A percentile compares a stretch with the other conserved stretches of the same genome.
These are phyloP conservation scores for Eupristina koningsbergeri DNA, from an alignment of 1,140 invertebrate species.

Conservation along the genomic window DNA sequence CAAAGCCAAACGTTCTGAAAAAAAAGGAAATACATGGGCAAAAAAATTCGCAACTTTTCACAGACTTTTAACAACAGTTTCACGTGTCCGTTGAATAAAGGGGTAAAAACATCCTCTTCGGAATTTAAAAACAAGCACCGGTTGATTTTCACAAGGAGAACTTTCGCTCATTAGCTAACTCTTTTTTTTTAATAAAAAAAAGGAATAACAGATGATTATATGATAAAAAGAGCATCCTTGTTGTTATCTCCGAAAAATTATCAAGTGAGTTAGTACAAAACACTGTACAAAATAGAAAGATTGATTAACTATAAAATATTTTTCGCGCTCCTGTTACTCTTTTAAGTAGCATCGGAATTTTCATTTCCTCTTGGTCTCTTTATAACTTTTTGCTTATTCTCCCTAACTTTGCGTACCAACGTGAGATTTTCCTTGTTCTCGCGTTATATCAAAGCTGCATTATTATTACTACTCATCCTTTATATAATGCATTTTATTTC, in stretches of 20 bases:
- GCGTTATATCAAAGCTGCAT: neutral
- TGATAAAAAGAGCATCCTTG: too few relatives aligned
- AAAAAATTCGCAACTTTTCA: too few relatives aligned
- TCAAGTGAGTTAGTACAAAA: too few relatives aligned
- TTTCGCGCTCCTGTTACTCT: neutral
- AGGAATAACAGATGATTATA: too few relatives aligned
- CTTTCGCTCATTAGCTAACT: too few relatives aligned
- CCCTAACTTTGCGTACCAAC: neutral
- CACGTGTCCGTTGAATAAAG: neutral
- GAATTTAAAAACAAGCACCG: neutral
- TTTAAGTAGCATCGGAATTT: constrained; percentile 24
- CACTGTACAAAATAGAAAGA: constrained; percentile 27
- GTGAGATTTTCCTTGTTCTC: neutral
- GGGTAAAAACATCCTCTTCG: neutral
- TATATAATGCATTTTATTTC: too few relatives aligned
- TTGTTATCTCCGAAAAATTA: neutral
- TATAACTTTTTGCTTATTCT: neutral
- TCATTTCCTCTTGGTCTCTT: neutral
- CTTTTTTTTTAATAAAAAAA: too few relatives aligned
- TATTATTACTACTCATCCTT: too few relatives aligned
- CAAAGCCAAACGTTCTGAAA: neutral
- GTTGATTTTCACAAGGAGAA: too few relatives aligned
- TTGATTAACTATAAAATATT: constrained; percentile 32
- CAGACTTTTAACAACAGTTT: too few relatives aligned
- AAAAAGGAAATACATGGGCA: neutral